A percentile compares a stretch with the other conserved stretches of the same genome.
Conservation (phyloP, 2,888 invertebrate genomes). For the Lottia scabra region DNA sequence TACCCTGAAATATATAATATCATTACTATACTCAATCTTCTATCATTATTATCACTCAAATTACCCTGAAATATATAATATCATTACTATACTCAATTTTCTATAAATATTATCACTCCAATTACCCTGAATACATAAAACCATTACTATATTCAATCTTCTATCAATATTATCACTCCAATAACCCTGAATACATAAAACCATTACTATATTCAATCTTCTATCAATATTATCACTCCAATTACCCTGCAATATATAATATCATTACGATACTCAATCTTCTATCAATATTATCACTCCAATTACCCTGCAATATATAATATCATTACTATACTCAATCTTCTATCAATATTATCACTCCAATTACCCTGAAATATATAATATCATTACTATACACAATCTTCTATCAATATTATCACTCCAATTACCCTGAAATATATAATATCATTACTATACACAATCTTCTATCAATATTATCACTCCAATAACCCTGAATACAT, state of each 20-base stretch:
- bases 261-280: slow-evolving; percentile 49
- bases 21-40: no score
- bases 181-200: slow-evolving; percentile 60
- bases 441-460: slow-evolving; percentile 59
- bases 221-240: slow-evolving; percentile 66
- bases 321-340: slow-evolving; percentile 55
- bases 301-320: no score
- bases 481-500: slow-evolving; percentile 64
- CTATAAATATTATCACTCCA: no score
- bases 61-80: no score
- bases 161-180: slow-evolving; percentile 66
- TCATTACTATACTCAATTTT: no score
- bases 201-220: slow-evolving; percentile 55
- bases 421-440: background rate
- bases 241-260: slow-evolving; percentile 54
- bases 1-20: slow-evolving; percentile 59
- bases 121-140: slow-evolving; percentile 34
- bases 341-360: slow-evolving; percentile 65
- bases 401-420: slow-evolving; percentile 39
- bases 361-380: slow-evolving; percentile 61
- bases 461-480: slow-evolving; percentile 62
- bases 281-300: slow-evolving; percentile 42
- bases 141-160: slow-evolving; percentile 55
- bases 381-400: no score
- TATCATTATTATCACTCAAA: no score